Evolutionary conservation across 2,113 vertebrate genomes (phyloP).

Genomic region (Apeltes quadracus): DNA sequence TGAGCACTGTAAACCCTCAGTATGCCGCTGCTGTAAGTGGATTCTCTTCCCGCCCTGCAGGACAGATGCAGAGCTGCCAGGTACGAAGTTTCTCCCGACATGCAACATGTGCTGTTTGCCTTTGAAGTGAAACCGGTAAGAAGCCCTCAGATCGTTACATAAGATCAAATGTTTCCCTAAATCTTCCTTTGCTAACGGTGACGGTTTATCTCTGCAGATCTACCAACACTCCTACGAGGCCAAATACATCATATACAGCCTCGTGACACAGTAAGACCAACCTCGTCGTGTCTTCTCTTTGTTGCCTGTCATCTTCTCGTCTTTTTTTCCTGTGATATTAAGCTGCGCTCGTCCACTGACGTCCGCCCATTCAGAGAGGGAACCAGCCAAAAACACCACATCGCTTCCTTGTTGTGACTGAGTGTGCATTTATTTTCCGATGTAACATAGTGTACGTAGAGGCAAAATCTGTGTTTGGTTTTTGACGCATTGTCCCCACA

Average conservation of each 20-base stretch:
- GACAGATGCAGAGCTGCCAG: conserved; percentile 86
- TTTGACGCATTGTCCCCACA: conserved; percentile 65
- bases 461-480: neutral
- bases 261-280: conserved; percentile 76
- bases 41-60: conserved; percentile 71
- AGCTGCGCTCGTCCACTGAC: conserved; percentile 10
- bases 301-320: neutral
- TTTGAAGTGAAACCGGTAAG: conserved; percentile 90
- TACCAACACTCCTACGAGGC: conserved; percentile 90
- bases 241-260: conserved; percentile 91
- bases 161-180: neutral
- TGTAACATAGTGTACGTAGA: neutral
- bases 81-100: conserved; percentile 93
- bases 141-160: neutral
- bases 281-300: conserved; percentile 12
- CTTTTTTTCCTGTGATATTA: neutral
- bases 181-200: conserved; percentile 10
- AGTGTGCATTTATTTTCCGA: conserved; percentile 26
- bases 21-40: neutral
- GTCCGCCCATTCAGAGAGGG: conserved; percentile 26
- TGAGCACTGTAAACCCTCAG: neutral
- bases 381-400: conserved; percentile 15
- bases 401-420: conserved; percentile 15
- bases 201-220: conserved; percentile 81
- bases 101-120: conserved; percentile 89